Evolutionary conservation across 2,797 vertebrate genomes (phyloP).

Genomic region (Enteromius trimaculatus): DNA sequence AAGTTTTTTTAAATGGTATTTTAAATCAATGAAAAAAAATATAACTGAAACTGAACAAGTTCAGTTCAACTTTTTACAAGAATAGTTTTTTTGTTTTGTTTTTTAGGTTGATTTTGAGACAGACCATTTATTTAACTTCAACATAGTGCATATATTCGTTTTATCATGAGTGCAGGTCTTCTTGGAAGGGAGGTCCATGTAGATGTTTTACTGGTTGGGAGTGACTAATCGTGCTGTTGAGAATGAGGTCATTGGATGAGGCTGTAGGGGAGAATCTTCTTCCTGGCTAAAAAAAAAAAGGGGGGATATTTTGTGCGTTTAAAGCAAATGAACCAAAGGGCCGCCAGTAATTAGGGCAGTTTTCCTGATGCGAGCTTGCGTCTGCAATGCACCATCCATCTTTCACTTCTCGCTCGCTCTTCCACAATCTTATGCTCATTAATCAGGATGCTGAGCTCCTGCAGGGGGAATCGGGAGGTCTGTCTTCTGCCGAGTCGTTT

Average conservation of each 20-base stretch:
- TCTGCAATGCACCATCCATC: constrained; percentile 18
- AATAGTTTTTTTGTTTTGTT: too few species aligned
- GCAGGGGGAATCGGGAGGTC: constrained; percentile 5
- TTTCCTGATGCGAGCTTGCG: constrained; percentile 25
- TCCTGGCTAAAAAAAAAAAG: constrained; percentile 4
- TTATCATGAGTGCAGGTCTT: neutral
- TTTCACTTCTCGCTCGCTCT: constrained; percentile 12
- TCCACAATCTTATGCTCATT: constrained; percentile 35
- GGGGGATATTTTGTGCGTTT: constrained; percentile 1
- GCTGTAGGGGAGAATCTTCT: neutral
- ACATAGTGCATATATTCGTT: neutral
- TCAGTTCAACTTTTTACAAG: neutral
- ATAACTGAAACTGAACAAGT: too few species aligned
- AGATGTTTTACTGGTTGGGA: constrained; percentile 7
- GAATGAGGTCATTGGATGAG: constrained; percentile 30
- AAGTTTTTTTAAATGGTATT: too few species aligned
- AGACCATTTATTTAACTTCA: neutral
- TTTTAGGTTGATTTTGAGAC: neutral
- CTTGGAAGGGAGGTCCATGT: neutral
- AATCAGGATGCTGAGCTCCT: constrained; percentile 48
- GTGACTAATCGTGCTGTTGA: constrained; percentile 17
- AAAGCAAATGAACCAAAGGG: constrained; percentile 26
- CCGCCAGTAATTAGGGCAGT: constrained; percentile 30
- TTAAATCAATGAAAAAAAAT: too few species aligned
- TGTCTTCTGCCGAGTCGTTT: constrained; percentile 18